Evolutionary conservation across 1,140 invertebrate species (phyloP).

Genomic region (Danaus melanippus): DNA sequence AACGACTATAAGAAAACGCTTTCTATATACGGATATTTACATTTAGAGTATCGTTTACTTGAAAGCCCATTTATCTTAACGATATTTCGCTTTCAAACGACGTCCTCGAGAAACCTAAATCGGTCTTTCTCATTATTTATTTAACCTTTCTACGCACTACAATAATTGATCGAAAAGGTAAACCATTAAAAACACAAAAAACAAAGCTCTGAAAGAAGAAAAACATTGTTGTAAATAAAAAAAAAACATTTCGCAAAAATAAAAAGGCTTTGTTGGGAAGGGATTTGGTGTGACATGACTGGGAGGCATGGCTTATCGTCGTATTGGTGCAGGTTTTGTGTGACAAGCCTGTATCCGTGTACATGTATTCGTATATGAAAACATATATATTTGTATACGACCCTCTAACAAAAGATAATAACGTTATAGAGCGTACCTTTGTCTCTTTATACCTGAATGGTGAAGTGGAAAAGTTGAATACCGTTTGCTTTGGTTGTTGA

Average conservation of each 20-base stretch:
- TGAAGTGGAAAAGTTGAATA: too few species aligned
- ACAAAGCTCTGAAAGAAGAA: conserved; percentile 23
- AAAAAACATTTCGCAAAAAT: conserved; percentile 32
- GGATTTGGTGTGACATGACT: conserved; percentile 40
- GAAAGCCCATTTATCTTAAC: too few species aligned
- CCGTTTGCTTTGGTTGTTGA: too few species aligned
- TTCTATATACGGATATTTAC: neutral
- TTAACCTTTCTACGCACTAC: neutral
- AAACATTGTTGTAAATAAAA: conserved; percentile 35
- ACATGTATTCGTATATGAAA: too few species aligned
- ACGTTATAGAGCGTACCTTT: conserved; percentile 8
- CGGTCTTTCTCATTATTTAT: conserved; percentile 2
- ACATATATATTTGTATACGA: conserved; percentile 11
- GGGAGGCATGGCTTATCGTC: conserved; percentile 35
- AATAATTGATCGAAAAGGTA: conserved; percentile 15
- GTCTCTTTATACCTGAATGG: conserved; percentile 4
- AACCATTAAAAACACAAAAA: conserved; percentile 18
- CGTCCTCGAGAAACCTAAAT: neutral
- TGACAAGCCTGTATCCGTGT: conserved; percentile 1
- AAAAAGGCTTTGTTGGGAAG: conserved; percentile 39
- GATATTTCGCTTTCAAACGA: too few species aligned
- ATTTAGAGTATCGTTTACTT: neutral
- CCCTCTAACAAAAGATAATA: conserved; percentile 16
- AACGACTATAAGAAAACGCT: too few species aligned
- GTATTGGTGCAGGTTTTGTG: conserved; percentile 26